Evolutionary conservation across 2,888 invertebrate species (phyloP), one percentile per base, ranked within the genome.

Genomic region (Spodoptera littoralis): DNA sequence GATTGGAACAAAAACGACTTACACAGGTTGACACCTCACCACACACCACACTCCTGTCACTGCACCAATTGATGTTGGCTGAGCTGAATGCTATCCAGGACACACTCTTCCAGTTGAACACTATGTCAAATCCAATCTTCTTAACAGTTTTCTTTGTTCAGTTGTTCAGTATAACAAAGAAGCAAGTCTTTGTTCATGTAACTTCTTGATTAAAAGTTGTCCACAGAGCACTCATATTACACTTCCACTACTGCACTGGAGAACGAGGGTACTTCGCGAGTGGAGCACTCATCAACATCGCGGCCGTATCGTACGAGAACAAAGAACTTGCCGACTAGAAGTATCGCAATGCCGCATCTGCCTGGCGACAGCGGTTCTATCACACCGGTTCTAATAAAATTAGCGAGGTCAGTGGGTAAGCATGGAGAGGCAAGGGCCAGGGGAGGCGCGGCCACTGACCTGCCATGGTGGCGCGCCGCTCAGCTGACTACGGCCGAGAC

Each of bases 391-490:
- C 51, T 73, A 70, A 76, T 58, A 62, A 54, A 64, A 72, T 76
- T 69, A 76, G 70, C 75, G 71, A 76, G 75, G 79, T 79, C 79
- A 78, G 79, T 73, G 79, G 75, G 74, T 74, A 79, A 71, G 74
- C 64, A 75, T 73, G 58, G 56, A 63, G 62, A 81, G 78, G 76
- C 77, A 68, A 76, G 77, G 72, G 74, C 72, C 79, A 77, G 72
- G 77, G 78, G 81, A 76, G 76, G 77, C 75, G 83, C 85, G 84
- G 84, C 82, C 88, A 87, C 90, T 85, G 90, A 90, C 88, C 90
- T 88, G 85, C 85, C 79, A 80, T 76, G 70, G 70, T 80, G 74
- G 50, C 88, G 81, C 79, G 73, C 83, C 80, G 82, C 84, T 87
- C 88, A 85, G 87, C 88, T 87, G 90, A 83, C 73, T 73, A 73